Evolutionary conservation across 2,113 vertebrate genomes (phyloP).

Genomic region (Corvus moneduloides): DNA sequence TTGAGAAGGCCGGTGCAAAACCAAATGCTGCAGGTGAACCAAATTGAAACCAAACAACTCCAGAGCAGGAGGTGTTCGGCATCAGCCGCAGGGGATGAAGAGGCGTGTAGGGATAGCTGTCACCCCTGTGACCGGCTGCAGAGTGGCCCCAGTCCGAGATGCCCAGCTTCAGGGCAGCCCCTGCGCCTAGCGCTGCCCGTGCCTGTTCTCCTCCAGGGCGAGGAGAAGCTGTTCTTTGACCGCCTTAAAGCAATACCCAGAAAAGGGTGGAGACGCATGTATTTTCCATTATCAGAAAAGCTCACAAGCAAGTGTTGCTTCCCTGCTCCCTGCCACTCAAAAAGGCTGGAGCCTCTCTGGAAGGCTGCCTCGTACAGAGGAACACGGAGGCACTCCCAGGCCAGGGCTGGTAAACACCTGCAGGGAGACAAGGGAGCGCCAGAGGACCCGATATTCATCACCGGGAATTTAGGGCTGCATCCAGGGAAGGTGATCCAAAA

Average conservation of each 20-base stretch:
- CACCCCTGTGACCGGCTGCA: fast-evolving
- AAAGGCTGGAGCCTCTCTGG: neutral
- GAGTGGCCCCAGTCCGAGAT: neutral
- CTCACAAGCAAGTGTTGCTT: neutral
- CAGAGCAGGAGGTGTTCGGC: neutral
- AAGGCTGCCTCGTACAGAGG: neutral
- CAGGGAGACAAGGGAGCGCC: fast-evolving
- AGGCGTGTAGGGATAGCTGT: fast-evolving
- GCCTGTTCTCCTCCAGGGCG: fast-evolving
- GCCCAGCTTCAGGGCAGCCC: neutral
- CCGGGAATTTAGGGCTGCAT: neutral
- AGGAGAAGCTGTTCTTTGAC: neutral
- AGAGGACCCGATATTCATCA: fast-evolving
- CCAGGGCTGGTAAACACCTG: neutral
- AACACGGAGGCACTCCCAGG: neutral
- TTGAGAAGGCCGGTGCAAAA: neutral
- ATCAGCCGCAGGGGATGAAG: neutral
- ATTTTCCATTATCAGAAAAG: neutral
- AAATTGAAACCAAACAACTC: neutral
- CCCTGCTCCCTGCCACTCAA: neutral
- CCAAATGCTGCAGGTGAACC: neutral
- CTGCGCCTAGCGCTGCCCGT: fast-evolving
- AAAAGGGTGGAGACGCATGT: neutral
- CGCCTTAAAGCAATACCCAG: neutral
- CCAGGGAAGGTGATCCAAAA: neutral